These are phyloP conservation scores for Apis mellifera DNA, from an alignment of 1,140 invertebrate genomes.

Conservation along the genomic window Amel_HAv3.1 CM009933.2:4384001-4384500, in stretches of 20 bases:
- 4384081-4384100: background rate
- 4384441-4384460: background rate
- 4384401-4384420: background rate
- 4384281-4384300: constrained; percentile 33
- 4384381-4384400: background rate
- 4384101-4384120: background rate
- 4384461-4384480: background rate
- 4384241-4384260: constrained; percentile 38
- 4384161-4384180: background rate
- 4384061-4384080: background rate
- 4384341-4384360: constrained; percentile 1
- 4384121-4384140: background rate
- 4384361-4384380: background rate
- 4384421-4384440: background rate
- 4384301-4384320: constrained; percentile 32
- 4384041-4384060: background rate
- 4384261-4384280: constrained; percentile 7
- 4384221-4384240: constrained; percentile 9
- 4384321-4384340: constrained; percentile 32
- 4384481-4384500: background rate
- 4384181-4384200: background rate
- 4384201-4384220: background rate
- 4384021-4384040: background rate
- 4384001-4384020: background rate
- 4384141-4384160: too few species aligned